Evolutionary conservation across 1,140 invertebrate genomes (phyloP).

Genomic region (Zeugodacus cucurbitae): DNA sequence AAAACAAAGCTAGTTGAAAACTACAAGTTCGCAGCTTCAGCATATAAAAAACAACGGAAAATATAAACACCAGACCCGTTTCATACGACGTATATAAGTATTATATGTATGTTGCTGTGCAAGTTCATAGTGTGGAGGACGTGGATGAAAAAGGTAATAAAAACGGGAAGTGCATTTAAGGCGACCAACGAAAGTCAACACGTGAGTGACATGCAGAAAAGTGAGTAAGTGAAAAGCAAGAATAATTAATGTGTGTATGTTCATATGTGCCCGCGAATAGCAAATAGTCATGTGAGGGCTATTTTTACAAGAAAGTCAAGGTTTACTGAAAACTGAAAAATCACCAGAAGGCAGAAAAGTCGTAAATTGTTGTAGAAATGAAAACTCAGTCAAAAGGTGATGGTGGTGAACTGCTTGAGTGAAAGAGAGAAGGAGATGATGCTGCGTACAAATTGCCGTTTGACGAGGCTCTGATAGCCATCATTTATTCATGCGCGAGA

Average conservation of each 20-base stretch:
- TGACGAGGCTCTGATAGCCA: background rate
- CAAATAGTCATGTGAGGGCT: background rate
- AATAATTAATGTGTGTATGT: background rate
- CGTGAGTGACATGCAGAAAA: background rate
- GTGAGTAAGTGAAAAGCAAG: slow-evolving; percentile 8
- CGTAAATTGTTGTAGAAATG: background rate
- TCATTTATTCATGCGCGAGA: background rate
- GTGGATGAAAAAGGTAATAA: background rate
- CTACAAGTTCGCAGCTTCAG: background rate
- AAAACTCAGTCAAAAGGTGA: background rate
- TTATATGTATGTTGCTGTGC: too few species aligned
- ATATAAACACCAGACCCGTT: background rate
- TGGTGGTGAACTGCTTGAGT: background rate
- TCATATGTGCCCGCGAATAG: background rate
- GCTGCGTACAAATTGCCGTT: background rate
- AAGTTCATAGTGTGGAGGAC: background rate
- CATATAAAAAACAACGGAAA: background rate
- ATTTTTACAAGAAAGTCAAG: slow-evolving; percentile 18
- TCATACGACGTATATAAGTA: too few species aligned
- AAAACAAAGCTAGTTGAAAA: background rate
- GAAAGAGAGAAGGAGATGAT: background rate
- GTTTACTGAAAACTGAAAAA: slow-evolving; percentile 7
- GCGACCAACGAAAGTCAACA: background rate
- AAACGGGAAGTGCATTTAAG: slow-evolving; percentile 4
- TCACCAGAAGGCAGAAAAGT: background rate